A percentile compares a stretch with the other conserved stretches of the same genome.
These are phyloP conservation scores for Ophioderma brevispina DNA, from an alignment of 35 echinoderm and acorn worm genomes.

Conservation along the genomic window DNA sequence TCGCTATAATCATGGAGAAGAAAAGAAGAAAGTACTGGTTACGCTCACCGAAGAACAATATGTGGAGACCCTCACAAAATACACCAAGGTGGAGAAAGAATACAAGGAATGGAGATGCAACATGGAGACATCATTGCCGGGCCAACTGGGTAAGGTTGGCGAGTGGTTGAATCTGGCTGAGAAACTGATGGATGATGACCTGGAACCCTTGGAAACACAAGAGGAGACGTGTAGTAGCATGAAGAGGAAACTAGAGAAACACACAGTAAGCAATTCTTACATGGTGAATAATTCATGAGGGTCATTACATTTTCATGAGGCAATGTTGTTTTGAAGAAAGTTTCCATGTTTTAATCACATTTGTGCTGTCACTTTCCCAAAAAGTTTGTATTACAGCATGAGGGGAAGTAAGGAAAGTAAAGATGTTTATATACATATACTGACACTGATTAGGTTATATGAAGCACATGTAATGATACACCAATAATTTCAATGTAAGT, in stretches of 20 bases:
- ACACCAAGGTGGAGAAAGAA: conserved; percentile 67
- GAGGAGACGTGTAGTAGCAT: conserved; percentile 86
- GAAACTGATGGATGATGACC: conserved; percentile 55
- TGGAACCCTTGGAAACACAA: conserved; percentile 69
- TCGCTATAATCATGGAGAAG: conserved; percentile 76
- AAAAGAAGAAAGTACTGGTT: conserved; percentile 71
- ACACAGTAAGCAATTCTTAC: conserved; percentile 82
- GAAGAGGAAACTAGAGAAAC: conserved; percentile 61
- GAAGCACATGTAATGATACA: too few species aligned
- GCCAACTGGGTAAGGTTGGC: conserved; percentile 51
- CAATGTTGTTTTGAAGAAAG: too few species aligned
- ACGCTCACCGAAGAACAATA: conserved; percentile 75
- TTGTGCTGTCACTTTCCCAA: too few species aligned
- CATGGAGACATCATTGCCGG: conserved; percentile 74
- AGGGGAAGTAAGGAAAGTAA: too few species aligned
- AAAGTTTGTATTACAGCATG: too few species aligned
- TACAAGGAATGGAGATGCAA: conserved; percentile 71
- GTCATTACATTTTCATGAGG: too few species aligned
- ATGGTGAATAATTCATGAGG: too few species aligned
- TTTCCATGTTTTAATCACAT: too few species aligned
- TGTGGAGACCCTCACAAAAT: conserved; percentile 65
- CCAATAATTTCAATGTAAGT: too few species aligned
- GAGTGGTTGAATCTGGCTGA: conserved; percentile 89
- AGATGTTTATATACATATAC: too few species aligned
- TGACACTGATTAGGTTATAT: too few species aligned